Evolutionary conservation across 2,797 vertebrate genomes (phyloP).

Genomic region (Tokudaia muenninki): DNA sequence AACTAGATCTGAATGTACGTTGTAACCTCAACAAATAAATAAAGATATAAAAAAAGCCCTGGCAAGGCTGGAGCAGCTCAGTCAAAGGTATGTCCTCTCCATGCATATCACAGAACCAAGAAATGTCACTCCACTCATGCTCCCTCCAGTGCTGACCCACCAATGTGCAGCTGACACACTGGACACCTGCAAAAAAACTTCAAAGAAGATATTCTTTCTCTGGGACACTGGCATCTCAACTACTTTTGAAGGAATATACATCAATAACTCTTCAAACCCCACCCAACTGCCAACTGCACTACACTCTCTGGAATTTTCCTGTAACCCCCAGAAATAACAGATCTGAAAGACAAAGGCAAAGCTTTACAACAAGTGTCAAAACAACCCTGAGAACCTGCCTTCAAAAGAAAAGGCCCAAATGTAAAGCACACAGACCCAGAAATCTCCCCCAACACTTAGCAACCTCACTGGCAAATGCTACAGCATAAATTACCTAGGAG

Average conservation of each 20-base stretch:
- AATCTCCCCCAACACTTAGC: no score
- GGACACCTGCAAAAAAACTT: not conserved
- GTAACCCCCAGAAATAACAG: not conserved
- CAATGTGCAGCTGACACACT: not conserved
- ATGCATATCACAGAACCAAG: fast-evolving
- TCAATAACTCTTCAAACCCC: not conserved
- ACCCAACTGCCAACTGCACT: not conserved
- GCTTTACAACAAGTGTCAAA: not conserved
- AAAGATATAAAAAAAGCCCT: not conserved
- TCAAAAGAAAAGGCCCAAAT: not conserved
- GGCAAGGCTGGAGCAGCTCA: not conserved
- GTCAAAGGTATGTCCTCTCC: not conserved
- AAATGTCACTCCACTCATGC: not conserved
- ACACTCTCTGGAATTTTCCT: not conserved
- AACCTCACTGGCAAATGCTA: not conserved
- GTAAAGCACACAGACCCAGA: not conserved
- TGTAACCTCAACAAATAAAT: not conserved
- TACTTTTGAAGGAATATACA: not conserved
- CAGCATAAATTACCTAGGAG: not conserved
- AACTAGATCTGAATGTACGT: not conserved
- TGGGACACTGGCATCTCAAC: not conserved
- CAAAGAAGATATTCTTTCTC: not conserved
- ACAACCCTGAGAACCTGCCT: not conserved
- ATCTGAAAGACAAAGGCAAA: not conserved
- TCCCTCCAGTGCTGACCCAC: not conserved